Percentiles rank a stretch among this genome's conserved stretches.
Conservation (phyloP, 2,113 vertebrate species). For the Prionailurus viverrinus region DNA sequence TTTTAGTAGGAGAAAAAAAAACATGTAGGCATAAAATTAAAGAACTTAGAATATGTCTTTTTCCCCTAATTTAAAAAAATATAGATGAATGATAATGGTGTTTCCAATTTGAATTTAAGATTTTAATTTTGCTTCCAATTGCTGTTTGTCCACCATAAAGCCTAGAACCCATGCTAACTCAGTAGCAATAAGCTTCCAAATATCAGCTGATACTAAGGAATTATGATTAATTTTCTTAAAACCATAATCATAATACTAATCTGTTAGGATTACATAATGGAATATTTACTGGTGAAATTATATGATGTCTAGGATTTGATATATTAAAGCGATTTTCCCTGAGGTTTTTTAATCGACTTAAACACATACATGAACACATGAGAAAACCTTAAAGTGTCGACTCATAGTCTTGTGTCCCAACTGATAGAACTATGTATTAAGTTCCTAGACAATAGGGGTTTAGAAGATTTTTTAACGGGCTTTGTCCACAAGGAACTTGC, state of each 20-base stretch:
- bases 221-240: background rate
- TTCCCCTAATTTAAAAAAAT: background rate
- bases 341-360: background rate
- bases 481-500: background rate
- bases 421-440: background rate
- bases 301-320: background rate
- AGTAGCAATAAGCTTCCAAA: background rate
- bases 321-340: background rate
- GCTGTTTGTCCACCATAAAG: background rate
- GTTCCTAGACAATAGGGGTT: background rate
- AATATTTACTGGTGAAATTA: background rate
- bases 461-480: background rate
- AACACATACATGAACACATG: background rate
- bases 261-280: background rate
- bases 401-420: background rate
- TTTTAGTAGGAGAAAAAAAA: constrained; percentile 25
- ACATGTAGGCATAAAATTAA: background rate
- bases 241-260: background rate
- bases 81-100: background rate
- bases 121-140: background rate
- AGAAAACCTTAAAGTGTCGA: background rate
- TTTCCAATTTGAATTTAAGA: constrained; percentile 10
- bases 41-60: background rate
- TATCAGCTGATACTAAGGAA: background rate
- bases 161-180: background rate